A percentile compares a stretch with the other conserved stretches of the same genome.
These are phyloP conservation scores for Pleuronectes platessa DNA, from an alignment of 2,113 vertebrate genomes.

Conservation along the genomic window DNA sequence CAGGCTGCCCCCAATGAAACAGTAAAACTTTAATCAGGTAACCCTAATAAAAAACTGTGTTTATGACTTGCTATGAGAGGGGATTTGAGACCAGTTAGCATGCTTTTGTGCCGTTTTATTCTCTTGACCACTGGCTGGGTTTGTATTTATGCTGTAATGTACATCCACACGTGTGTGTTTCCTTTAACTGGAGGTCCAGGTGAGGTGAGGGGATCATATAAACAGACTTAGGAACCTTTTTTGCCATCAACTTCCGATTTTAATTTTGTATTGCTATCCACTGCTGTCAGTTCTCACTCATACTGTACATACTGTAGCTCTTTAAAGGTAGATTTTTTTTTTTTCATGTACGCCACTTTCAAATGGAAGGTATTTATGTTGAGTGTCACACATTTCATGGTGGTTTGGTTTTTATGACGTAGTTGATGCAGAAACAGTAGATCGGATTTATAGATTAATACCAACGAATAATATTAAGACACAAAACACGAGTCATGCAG, in stretches of 20 bases:
- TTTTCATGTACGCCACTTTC: conserved; percentile 38
- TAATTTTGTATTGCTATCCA: conserved; percentile 19
- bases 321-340: conserved; percentile 51
- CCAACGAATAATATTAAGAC: conserved; percentile 22
- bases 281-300: conserved; percentile 43
- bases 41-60: conserved; percentile 62
- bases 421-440: conserved; percentile 42
- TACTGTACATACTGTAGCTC: conserved; percentile 74
- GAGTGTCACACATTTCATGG: conserved; percentile 54
- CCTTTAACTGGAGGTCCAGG: conserved; percentile 30
- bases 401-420: conserved; percentile 52
- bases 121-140: conserved; percentile 65
- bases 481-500: conserved; percentile 57
- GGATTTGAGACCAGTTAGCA: conserved; percentile 72
- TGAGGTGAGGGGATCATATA: conserved; percentile 28
- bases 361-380: conserved; percentile 45
- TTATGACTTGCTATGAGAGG: conserved; percentile 51
- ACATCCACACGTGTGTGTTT: conserved; percentile 62
- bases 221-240: conserved; percentile 40
- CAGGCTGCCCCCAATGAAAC: conserved; percentile 49
- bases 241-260: conserved; percentile 48
- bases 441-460: conserved; percentile 36
- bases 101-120: conserved; percentile 69
- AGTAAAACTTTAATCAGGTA: conserved; percentile 62
- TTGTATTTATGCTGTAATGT: conserved; percentile 70